Conservation (phyloP, 2,797 vertebrate genomes). For the Limosa lapponica region DNA sequence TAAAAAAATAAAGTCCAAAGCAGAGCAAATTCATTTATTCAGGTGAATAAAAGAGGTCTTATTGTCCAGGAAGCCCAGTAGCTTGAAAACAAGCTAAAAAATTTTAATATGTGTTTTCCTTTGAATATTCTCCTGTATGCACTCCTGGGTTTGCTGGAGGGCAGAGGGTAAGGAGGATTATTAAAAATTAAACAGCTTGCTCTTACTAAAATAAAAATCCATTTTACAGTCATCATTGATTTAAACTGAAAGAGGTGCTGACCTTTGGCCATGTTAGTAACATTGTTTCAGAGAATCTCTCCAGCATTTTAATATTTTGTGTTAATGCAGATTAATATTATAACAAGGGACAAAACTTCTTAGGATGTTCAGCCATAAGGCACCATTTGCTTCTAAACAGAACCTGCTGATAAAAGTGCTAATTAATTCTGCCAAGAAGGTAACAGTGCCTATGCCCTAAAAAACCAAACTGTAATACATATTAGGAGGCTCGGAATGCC, state of each 20-base stretch:
- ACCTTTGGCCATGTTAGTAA: neutral
- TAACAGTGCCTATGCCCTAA: neutral
- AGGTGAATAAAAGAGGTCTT: neutral
- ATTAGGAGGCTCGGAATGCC: neutral
- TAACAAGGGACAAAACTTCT: neutral
- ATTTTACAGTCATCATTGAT: neutral
- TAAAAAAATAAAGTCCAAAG: neutral
- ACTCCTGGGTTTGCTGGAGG: neutral
- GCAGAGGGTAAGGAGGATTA: neutral
- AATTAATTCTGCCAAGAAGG: neutral
- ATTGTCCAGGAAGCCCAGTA: neutral
- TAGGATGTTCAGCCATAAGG: neutral
- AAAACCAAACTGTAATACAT: neutral
- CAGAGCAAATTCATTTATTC: neutral
- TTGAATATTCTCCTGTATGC: neutral
- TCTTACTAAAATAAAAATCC: constrained; percentile 9
- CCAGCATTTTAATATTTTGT: neutral
- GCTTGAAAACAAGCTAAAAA: neutral
- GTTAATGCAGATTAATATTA: neutral
- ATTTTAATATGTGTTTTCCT: neutral
- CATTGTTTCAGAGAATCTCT: neutral
- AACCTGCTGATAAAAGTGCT: neutral
- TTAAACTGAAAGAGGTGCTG: neutral
- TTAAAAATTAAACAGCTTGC: constrained; percentile 18
- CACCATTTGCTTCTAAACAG: neutral